Evolutionary conservation across 1,140 invertebrate genomes (phyloP), one percentile per base, ranked within the genome.

Genomic region (Drosophila lini): DNA sequence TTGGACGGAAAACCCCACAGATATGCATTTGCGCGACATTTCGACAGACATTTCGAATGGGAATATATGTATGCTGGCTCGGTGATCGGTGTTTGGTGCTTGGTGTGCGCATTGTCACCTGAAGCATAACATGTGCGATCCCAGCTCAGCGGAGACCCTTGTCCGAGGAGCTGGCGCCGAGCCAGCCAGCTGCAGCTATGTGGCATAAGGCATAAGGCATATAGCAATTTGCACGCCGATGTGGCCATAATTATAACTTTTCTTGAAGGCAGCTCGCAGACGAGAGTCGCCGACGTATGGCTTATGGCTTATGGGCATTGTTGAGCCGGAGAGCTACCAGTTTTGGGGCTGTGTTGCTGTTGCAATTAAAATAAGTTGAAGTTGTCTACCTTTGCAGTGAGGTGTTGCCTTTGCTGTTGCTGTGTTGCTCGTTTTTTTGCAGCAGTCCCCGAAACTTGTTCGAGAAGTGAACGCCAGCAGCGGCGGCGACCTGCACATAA

Each of bases 341-440:
- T 70, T 78, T 56, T 78, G 79, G 48, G 50, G 32, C 22, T 22
- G 22, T 22, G 22, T 22, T 22, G 62, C 73, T 86, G 84, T 86
- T 89, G 83, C 83, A 89, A 88, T 88, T 88, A 88, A 89, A 89
- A 84, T 81, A 81, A 89, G 81, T 81, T 89, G 84, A 89, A 88
- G 84, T 89, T 88, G 84, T 88, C 84, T 88, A 88, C 83, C 83
- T 88, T 88, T 88, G 79, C 85, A 81, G 65, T 22, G 57, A 74
- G 80, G 69, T 78, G 82, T 68, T 69, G 78, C 69, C 67, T 55
- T 55, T 55, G 52, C 52, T 22, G 42, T 11, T 50, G 60, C 42
- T 19, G 34, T 22, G 42, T 11, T 50, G 60, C 42, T 19, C 45
- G 44, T n/a, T 64, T 38, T 68, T 58, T 31, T 28, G 65, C 36